Evolutionary conservation across 2,113 vertebrate species (phyloP).

Genomic region (Sinocyclocheilus anophthalmus): DNA sequence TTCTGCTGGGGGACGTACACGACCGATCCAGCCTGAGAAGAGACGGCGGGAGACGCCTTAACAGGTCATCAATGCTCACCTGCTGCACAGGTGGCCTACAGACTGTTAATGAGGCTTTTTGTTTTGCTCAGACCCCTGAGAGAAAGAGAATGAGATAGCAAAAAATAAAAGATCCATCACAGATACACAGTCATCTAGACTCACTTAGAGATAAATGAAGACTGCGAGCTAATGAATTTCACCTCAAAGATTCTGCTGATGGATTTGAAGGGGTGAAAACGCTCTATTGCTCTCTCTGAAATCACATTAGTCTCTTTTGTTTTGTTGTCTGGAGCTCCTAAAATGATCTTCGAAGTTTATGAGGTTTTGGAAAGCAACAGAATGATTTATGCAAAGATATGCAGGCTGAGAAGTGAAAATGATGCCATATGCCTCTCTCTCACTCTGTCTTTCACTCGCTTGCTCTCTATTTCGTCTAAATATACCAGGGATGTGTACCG

Average conservation of each 20-base stretch:
- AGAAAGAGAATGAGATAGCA: constrained; percentile 26
- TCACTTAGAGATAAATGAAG: constrained; percentile 33
- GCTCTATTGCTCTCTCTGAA: constrained; percentile 14
- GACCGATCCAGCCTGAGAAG: not conserved
- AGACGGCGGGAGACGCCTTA: constrained; percentile 18
- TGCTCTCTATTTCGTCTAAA: not conserved
- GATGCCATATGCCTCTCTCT: not conserved
- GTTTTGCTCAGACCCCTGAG: constrained; percentile 29
- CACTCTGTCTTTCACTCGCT: not conserved
- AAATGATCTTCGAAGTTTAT: constrained; percentile 35
- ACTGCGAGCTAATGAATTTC: constrained; percentile 13
- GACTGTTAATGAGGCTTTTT: constrained; percentile 37
- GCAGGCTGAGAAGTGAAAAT: constrained; percentile 10
- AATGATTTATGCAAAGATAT: constrained; percentile 31
- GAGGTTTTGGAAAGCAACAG: constrained; percentile 29
- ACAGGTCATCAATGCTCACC: constrained; percentile 35
- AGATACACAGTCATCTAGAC: constrained; percentile 35
- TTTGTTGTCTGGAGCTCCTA: constrained; percentile 13
- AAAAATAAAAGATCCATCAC: constrained; percentile 30
- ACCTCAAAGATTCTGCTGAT: constrained; percentile 30
- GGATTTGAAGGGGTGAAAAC: constrained; percentile 16
- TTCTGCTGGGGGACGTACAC: not conserved
- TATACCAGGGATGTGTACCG: not conserved
- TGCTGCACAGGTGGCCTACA: constrained; percentile 29
- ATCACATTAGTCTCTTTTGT: constrained; percentile 32